phyloP scores from a whole-genome alignment of 2,888 invertebrate genomes.

The Nymphalis c-album region DNA sequence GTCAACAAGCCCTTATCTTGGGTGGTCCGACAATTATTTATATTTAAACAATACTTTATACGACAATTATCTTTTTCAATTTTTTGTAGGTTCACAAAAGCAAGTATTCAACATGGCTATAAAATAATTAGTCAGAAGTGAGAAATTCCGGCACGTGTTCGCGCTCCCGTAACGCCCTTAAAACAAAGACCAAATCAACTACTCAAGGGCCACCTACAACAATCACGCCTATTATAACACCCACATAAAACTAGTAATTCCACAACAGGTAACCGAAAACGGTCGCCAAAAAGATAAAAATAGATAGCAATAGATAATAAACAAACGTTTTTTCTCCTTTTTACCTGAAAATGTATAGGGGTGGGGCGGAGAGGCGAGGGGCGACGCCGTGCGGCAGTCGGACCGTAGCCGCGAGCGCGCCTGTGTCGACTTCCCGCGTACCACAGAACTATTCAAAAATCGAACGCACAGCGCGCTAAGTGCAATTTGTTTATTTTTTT shows the following conservation, averaged over 20 bases:
- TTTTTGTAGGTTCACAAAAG: no score
- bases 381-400: slow-evolving; percentile 68
- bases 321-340: slow-evolving; percentile 51
- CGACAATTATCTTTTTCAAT: no score
- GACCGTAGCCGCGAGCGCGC: slow-evolving; percentile 56
- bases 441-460: slow-evolving; percentile 40
- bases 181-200: slow-evolving; percentile 44
- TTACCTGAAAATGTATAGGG: slow-evolving; percentile 67
- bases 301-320: slow-evolving; percentile 52
- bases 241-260: slow-evolving; percentile 45
- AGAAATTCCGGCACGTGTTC: slow-evolving; percentile 21
- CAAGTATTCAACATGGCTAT: no score
- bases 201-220: slow-evolving; percentile 44
- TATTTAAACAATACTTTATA: no score
- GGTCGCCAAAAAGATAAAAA: slow-evolving; percentile 56
- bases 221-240: slow-evolving; percentile 42
- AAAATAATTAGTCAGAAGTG: no score
- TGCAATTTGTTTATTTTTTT: slow-evolving; percentile 37
- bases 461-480: slow-evolving; percentile 35
- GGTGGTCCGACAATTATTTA: no score
- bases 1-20: no score
- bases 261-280: slow-evolving; percentile 44
- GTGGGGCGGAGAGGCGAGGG: slow-evolving; percentile 62
- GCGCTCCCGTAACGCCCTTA: slow-evolving; percentile 41
- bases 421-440: slow-evolving; percentile 46